phyloP scores from a whole-genome alignment of 2,113 vertebrate species.

The Haemorhous mexicanus region DNA sequence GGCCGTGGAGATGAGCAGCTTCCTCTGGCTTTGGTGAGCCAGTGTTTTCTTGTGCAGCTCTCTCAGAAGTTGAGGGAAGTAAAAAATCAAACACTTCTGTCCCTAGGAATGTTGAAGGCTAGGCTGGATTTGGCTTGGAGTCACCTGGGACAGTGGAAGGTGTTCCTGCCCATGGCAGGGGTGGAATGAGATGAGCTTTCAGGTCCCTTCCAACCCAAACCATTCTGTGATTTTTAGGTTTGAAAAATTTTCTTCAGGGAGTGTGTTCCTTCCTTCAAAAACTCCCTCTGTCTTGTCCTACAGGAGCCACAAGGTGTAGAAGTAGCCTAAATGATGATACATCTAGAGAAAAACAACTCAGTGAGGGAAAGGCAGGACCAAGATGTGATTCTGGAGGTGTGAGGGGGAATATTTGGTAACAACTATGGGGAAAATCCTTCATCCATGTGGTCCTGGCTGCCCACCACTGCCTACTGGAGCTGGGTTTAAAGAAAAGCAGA shows the following conservation, averaged over 20 bases:
- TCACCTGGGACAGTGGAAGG: background rate
- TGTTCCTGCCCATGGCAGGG: background rate
- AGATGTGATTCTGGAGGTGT: background rate
- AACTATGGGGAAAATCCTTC: background rate
- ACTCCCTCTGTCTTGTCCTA: background rate
- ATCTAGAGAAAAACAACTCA: background rate
- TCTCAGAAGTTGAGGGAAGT: background rate
- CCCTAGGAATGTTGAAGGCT: background rate
- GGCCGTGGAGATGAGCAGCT: background rate
- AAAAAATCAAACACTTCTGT: background rate
- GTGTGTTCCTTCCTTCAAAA: rapidly evolving
- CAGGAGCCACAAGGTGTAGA: background rate
- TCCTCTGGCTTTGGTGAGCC: background rate
- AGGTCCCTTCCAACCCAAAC: background rate
- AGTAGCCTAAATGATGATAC: background rate
- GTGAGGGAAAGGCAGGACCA: background rate
- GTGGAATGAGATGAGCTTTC: background rate
- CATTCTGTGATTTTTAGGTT: background rate
- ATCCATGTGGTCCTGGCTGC: background rate
- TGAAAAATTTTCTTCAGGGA: background rate
- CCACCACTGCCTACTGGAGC: background rate
- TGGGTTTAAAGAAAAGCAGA: background rate
- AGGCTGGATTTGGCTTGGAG: background rate
- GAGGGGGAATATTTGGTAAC: background rate
- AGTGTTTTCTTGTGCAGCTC: background rate